Evolutionary conservation across 1,140 invertebrate genomes (phyloP), one percentile per base, ranked within the genome.

Genomic region (Leptinotarsa lineolata): DNA sequence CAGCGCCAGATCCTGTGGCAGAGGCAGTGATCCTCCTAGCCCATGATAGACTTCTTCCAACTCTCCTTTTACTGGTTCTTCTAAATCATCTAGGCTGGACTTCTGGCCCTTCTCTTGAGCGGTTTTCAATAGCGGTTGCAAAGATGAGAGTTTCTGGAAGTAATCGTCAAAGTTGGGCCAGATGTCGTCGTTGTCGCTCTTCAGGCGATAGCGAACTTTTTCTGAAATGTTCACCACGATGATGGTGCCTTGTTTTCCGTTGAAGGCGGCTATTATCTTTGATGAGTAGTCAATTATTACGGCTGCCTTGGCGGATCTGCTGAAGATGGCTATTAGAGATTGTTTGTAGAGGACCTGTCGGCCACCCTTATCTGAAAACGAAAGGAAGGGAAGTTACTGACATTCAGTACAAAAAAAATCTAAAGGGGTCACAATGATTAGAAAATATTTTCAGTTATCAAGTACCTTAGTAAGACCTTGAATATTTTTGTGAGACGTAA

Each of bases 111-210:
- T 45, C 18, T 61, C 30, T 22, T 61, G 18, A 11, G 58, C 69
- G 13, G 13, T 16, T 63, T 71, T 61, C 12, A 63, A 12, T 12
- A 44, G 8, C 6, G 20, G 18, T 63, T 58, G 1, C 13, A 63
- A 16, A 18, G 69, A 71, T 16, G 66, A 45, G n/a, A 71, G 20
- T 1, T 61, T 30, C 16, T 71, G 6, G 30, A 71, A 71, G 44
- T 44, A 71, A 13, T 30, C 59, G 6, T 61, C 22, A 22, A 71
- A 71, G 18, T 18, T 54, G n/a, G n/a, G 12, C 44, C 18, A 30
- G 11, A 21, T 8, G 11, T 15, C 15, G 18, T 54, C 54, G 18
- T 45, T 21, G 15, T 5, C 12, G 11, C 4, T 39, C 24, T 48
- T 20, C 11, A 54, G 11, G 3, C 18, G 44, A 45, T 54, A 68